These are phyloP conservation scores for Drusus annulatus DNA, from an alignment of 1,140 invertebrate species.

Conservation along the genomic window DNA sequence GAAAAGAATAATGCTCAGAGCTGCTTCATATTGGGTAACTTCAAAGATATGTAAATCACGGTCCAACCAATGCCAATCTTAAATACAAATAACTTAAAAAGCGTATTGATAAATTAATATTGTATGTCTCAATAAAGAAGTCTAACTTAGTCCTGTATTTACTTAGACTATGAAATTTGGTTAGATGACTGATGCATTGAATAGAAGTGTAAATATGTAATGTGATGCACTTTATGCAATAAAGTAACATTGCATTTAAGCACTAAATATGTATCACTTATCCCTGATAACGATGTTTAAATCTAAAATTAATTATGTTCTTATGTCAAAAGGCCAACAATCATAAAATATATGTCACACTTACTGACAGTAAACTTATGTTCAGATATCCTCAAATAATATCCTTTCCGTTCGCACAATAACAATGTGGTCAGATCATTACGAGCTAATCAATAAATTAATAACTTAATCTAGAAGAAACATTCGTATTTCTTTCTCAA, in stretches of 20 bases:
- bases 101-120: neutral
- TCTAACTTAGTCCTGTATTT: neutral
- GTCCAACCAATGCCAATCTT: too few species aligned
- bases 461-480: slow-evolving; percentile 16
- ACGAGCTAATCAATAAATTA: slow-evolving; percentile 22
- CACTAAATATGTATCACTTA: neutral
- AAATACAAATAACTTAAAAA: too few species aligned
- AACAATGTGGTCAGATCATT: slow-evolving; percentile 8
- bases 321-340: slow-evolving; percentile 8
- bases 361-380: neutral
- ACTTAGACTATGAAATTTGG: neutral
- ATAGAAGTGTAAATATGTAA: neutral
- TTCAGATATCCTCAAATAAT: slow-evolving; percentile 34
- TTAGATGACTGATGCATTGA: slow-evolving; percentile 5
- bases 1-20: too few species aligned
- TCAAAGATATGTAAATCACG: too few species aligned
- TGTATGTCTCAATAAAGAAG: neutral
- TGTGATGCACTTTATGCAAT: neutral
- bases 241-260: neutral
- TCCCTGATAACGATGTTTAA: slow-evolving; percentile 10
- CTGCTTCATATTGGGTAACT: too few species aligned
- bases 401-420: neutral
- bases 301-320: neutral
- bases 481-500: slow-evolving; percentile 24
- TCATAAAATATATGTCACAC: slow-evolving; percentile 1